Base-by-base conservation (phyloP, 2,888 invertebrate genomes). In the Apamea epomidion region DNA sequence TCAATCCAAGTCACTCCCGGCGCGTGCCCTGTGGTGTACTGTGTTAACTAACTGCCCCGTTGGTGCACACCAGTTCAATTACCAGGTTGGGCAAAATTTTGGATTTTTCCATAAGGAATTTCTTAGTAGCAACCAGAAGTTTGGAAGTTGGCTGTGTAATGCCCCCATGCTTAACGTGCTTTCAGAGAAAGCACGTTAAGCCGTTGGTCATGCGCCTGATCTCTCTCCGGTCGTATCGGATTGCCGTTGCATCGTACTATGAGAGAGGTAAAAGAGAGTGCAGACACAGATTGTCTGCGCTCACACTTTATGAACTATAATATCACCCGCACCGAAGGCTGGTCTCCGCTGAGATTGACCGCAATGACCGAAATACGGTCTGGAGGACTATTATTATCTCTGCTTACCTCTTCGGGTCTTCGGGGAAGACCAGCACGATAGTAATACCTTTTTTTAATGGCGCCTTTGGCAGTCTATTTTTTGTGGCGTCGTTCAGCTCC, bases 371-470 rank as follows among this genome's bases (percentile, higher is more conserved):
- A 29, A 62, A 2, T 29, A 16, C 6, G 16, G 7, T 29, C 8
- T 29, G 16, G 29, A 60, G 5, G n/a, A n/a, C 62, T 62, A 62
- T 62, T 45, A 48, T 48, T 6, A 29, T 29, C 21, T 48, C 29
- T 21, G 45, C 29, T 45, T 29, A 29, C 29, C 6, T 7, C 8
- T 51, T 25, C 25, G 16, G 16, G 5, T 2, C 32, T 8, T 51
- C 16, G 21, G 16, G 21, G 32, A 48, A 32, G 4, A 25, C 32
- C 6, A 25, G 3, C 14, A 25, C 10, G 16, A n/a, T 6, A 54
- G 32, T 25, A 51, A 70, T 71, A 97, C 98, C 98, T 90, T 98
- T 97, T 92, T 98, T 94, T 51, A 98, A 89, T 0, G 97, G 95
- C 0, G 98, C 97, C 70, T 96, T 93, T 0, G 97, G 97, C 82